Conservation (phyloP, 2,797 vertebrate species). For the Gallirallus australis region DNA sequence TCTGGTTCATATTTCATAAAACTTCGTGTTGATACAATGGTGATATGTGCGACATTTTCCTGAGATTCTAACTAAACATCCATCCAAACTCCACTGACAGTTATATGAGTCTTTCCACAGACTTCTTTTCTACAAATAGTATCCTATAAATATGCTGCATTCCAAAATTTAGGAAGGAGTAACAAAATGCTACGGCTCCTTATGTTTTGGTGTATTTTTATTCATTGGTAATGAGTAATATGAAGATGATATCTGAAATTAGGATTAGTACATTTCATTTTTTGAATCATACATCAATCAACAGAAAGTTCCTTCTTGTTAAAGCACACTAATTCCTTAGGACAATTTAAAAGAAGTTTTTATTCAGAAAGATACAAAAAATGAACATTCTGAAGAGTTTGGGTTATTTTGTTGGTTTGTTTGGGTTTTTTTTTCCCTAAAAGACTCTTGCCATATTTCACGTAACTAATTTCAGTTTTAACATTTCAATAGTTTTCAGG, state of each 20-base stretch:
- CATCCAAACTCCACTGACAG: background rate
- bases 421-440: background rate
- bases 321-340: background rate
- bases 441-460: background rate
- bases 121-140: constrained; percentile 32
- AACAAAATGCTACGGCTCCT: constrained; percentile 30
- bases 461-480: background rate
- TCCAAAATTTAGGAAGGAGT: constrained; percentile 48
- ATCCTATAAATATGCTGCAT: constrained; percentile 50
- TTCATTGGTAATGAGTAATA: background rate
- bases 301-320: background rate
- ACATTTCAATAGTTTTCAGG: background rate
- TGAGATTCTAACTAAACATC: constrained; percentile 62
- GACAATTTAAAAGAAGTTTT: background rate
- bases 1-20: constrained; percentile 76
- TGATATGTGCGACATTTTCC: constrained; percentile 71
- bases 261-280: background rate
- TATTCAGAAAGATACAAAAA: background rate
- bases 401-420: too few species aligned
- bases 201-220: background rate
- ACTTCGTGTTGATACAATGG: constrained; percentile 67
- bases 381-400: background rate
- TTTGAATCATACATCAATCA: background rate
- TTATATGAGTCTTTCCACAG: background rate
- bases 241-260: background rate